Percentiles rank a stretch among this genome's conserved stretches.
Evolutionary conservation across 2,888 invertebrate genomes (phyloP).

Genomic region (Mylabris sibirica): DNA sequence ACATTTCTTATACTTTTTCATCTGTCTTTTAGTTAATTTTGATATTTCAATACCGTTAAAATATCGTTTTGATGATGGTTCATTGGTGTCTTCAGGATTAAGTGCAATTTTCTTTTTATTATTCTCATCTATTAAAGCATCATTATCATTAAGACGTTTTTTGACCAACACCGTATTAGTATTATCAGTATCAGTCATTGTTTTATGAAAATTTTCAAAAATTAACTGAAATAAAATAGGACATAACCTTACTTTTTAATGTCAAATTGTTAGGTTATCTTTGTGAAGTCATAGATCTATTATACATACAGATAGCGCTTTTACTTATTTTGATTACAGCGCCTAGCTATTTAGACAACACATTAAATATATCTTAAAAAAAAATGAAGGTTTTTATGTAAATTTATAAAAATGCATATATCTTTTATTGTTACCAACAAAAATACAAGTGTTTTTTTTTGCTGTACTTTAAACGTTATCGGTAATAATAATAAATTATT

Average conservation of each 20-base stretch:
- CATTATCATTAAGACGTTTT: neutral
- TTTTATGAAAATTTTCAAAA: neutral
- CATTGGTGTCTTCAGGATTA: neutral
- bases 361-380: too few species aligned
- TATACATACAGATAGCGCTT: too few species aligned
- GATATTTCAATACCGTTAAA: constrained; percentile 60
- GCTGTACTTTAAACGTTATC: too few species aligned
- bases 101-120: neutral
- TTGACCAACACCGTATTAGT: neutral
- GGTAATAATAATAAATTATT: too few species aligned
- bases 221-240: neutral
- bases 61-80: constrained; percentile 24
- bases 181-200: neutral
- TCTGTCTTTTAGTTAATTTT: constrained; percentile 57
- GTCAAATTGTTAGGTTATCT: neutral
- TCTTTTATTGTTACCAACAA: too few species aligned
- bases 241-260: neutral
- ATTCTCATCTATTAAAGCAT: neutral
- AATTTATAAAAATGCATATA: too few species aligned
- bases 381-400: too few species aligned
- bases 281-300: too few species aligned
- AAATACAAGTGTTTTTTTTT: too few species aligned
- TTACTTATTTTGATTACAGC: too few species aligned
- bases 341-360: too few species aligned
- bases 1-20: constrained; percentile 65